Conservation (phyloP, 2,888 invertebrate species). For the Choristoneura rosaceana region DNA sequence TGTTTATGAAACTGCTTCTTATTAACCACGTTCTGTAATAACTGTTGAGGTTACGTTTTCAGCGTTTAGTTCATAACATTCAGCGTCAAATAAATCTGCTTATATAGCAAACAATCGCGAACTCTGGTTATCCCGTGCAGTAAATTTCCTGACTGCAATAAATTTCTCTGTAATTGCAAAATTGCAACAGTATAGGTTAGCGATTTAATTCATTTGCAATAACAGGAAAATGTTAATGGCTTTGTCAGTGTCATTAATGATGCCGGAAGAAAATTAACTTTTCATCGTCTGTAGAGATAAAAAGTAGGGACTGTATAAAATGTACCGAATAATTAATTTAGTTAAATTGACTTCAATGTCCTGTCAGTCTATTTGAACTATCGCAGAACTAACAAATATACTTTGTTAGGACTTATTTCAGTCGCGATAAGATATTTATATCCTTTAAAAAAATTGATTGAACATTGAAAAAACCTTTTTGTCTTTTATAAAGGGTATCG, state of each 20-base stretch:
- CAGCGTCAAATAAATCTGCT: constrained; percentile 1
- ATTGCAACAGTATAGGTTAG: not conserved
- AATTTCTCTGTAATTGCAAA: not conserved
- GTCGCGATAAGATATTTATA: too few relatives aligned
- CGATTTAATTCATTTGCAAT: not conserved
- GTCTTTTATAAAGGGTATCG: too few relatives aligned
- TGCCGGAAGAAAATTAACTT: not conserved
- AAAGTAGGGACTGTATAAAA: too few relatives aligned
- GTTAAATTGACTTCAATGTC: too few relatives aligned
- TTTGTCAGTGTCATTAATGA: not conserved
- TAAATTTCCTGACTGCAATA: not conserved
- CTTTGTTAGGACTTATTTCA: too few relatives aligned
- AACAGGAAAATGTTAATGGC: not conserved
- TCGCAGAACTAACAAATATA: too few relatives aligned
- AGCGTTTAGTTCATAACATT: not conserved
- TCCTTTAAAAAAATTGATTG: too few relatives aligned
- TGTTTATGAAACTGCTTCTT: constrained; percentile 13
- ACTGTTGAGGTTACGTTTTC: constrained; percentile 22
- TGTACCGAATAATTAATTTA: too few relatives aligned
- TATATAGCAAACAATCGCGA: not conserved
- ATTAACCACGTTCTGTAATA: constrained; percentile 18
- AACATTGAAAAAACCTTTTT: too few relatives aligned
- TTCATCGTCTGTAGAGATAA: too few relatives aligned
- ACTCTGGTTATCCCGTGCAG: not conserved
- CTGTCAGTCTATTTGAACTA: too few relatives aligned